Evolutionary conservation across 1,140 invertebrate genomes (phyloP).

Genomic region (Pseudoatta argentina): DNA sequence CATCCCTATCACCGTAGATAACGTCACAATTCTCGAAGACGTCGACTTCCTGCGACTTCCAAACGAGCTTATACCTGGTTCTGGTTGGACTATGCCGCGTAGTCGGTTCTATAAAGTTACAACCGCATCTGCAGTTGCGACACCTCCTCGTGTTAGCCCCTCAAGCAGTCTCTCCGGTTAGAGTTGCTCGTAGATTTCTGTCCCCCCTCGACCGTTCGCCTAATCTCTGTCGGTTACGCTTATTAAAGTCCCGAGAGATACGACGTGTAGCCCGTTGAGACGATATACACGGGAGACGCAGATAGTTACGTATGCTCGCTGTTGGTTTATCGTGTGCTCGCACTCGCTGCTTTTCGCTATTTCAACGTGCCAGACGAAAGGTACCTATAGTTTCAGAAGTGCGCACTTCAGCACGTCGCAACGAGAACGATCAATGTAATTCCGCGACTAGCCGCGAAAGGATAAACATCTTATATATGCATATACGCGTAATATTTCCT

Average conservation of each 20-base stretch:
- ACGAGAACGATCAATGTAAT: slow-evolving; percentile 8
- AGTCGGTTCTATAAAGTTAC: slow-evolving; percentile 40
- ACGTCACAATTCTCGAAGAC: slow-evolving; percentile 34
- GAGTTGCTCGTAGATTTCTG: slow-evolving; percentile 37
- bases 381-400: slow-evolving; percentile 2
- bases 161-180: slow-evolving; percentile 26
- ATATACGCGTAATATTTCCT: background rate
- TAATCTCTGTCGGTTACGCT: slow-evolving; percentile 58
- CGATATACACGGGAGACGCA: slow-evolving; percentile 31
- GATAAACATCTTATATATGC: background rate
- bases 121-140: slow-evolving; percentile 14
- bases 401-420: slow-evolving; percentile 2
- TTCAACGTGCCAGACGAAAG: slow-evolving; percentile 26
- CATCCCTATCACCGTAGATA: background rate
- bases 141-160: background rate
- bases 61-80: slow-evolving; percentile 35
- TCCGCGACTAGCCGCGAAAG: background rate
- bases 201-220: slow-evolving; percentile 22
- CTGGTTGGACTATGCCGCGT: slow-evolving; percentile 27
- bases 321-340: slow-evolving; percentile 47
- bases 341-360: slow-evolving; percentile 34
- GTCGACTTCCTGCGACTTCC: slow-evolving; percentile 48
- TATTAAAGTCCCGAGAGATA: slow-evolving; percentile 58
- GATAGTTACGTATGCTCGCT: slow-evolving; percentile 49
- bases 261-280: slow-evolving; percentile 53